These are phyloP conservation scores for Brachypalpus laphriformis DNA, from an alignment of 2,888 invertebrate species.

Conservation along the genomic window DNA sequence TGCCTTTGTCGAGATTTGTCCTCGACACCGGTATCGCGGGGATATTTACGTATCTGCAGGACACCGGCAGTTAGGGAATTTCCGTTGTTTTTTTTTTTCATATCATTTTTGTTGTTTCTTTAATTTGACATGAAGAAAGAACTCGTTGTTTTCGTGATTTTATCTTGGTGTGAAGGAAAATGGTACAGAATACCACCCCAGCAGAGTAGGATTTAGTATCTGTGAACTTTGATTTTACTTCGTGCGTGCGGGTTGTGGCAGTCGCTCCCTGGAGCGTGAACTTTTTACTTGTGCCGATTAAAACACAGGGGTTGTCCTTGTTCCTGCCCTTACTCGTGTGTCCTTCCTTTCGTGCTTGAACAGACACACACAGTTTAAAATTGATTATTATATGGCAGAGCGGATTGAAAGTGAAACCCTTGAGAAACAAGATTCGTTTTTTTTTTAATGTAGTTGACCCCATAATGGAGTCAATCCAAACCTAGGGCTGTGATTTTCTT, in stretches of 20 bases:
- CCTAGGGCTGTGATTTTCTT: slow-evolving; percentile 42
- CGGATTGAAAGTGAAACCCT: slow-evolving; percentile 60
- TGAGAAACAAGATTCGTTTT: slow-evolving; percentile 27
- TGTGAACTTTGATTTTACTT: slow-evolving; percentile 67
- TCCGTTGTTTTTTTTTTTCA: slow-evolving; percentile 53
- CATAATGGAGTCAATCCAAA: slow-evolving; percentile 37
- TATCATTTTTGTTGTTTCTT: slow-evolving; percentile 53
- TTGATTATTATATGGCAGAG: slow-evolving; percentile 61
- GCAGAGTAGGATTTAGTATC: slow-evolving; percentile 46
- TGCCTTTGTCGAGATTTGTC: slow-evolving; percentile 70
- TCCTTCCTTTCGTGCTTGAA: slow-evolving; percentile 37
- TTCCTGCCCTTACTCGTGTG: slow-evolving; percentile 26
- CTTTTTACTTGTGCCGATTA: slow-evolving; percentile 59
- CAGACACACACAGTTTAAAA: slow-evolving; percentile 65
- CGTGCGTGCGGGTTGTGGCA: slow-evolving; percentile 39
- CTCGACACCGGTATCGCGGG: slow-evolving; percentile 38
- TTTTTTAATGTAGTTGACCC: slow-evolving; percentile 48
- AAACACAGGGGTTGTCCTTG: slow-evolving; percentile 66
- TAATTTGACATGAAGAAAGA: slow-evolving; percentile 56
- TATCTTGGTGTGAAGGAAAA: slow-evolving; percentile 30
- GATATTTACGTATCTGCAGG: slow-evolving; percentile 66
- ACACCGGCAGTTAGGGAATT: slow-evolving; percentile 63
- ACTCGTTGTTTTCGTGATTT: slow-evolving; percentile 53
- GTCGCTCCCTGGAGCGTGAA: slow-evolving; percentile 62
- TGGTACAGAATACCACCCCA: slow-evolving; percentile 38